These are phyloP conservation scores for Leptinotarsa tumamoca DNA, from an alignment of 2,888 invertebrate species.

Conservation along the genomic window DNA sequence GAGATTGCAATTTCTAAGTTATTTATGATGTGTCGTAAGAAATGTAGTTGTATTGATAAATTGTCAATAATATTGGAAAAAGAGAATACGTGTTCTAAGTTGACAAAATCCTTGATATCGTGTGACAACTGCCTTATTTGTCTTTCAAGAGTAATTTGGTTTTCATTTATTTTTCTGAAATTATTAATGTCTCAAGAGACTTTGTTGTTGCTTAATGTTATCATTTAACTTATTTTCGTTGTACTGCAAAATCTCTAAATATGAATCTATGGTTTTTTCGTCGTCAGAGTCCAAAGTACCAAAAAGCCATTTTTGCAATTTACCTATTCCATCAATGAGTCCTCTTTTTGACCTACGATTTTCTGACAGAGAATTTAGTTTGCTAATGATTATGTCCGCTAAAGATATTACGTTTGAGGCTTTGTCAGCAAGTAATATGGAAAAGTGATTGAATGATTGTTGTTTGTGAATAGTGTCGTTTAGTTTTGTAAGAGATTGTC, in stretches of 20 bases:
- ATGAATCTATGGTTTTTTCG: not conserved
- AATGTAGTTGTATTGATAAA: constrained; percentile 16
- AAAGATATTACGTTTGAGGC: constrained; percentile 2
- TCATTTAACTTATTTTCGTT: constrained; percentile 11
- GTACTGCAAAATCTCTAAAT: not conserved
- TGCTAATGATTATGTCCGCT: constrained; percentile 2
- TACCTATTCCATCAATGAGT: constrained; percentile 11
- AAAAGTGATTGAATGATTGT: not conserved
- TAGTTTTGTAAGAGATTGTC: not conserved
- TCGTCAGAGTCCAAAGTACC: constrained; percentile 17
- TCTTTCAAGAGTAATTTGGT: not conserved
- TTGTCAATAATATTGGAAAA: not conserved
- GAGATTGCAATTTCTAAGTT: no score
- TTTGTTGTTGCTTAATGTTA: constrained; percentile 16
- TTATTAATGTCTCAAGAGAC: constrained; percentile 17
- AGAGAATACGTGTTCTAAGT: constrained; percentile 6
- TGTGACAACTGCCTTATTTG: constrained; percentile 20
- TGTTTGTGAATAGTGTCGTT: constrained; percentile 2
- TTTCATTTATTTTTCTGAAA: constrained; percentile 17
- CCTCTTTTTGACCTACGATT: not conserved
- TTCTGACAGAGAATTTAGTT: constrained; percentile 14
- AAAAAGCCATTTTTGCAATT: constrained; percentile 21
- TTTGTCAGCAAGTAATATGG: constrained; percentile 8
- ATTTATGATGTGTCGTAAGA: not conserved
- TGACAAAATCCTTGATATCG: constrained; percentile 7